Base-by-base conservation (phyloP, 1,140 invertebrate species). In the Drosophila triauraria region DNA sequence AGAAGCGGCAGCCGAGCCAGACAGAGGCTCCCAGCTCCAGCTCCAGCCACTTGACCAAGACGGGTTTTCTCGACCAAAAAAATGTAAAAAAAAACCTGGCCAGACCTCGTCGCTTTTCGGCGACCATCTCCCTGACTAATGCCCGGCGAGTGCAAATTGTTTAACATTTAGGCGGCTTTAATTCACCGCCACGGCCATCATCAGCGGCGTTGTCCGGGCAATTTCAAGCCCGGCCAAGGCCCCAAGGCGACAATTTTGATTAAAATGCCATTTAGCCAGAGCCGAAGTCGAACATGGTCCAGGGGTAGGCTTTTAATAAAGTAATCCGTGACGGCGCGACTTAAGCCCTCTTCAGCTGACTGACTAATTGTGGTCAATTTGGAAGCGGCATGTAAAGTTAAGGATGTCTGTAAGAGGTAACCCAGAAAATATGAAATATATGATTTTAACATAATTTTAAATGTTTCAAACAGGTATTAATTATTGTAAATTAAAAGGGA, bases 81-180 rank as follows among this genome's bases (percentile, higher is more conserved):
- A 53, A 0, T 30, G 27, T 30, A 8, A 35, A 48, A 15, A 32
- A 35, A 8, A 9, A 54, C 7, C 53, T 40, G 53, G 58, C 61
- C 54, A 43, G 56, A 44, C 27, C 25, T n/a, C 7, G 40, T 10
- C 8, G 42, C 61, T 44, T 64, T 67, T 51, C n/a, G 74, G 57
- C 51, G 40, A 51, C 56, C 57, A 78, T 57, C 57, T 78, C 63
- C 51, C 50, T 80, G 84, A 81, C 84, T 90, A 87, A 88, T 80
- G 84, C 82, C 69, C 47, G 32, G 51, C 32, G 64, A 69, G 85
- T 90, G 85, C 78, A 90, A 90, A 90, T 90, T 85, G 86, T 77
- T 90, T 82, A 90, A 81, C 85, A 90, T 90, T 90, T 91, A 85
- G 85, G 75, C 85, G 70, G 75, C 75, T 85, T 88, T 79, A 79